phyloP scores from a whole-genome alignment of 2,888 invertebrate genomes.

The Tinea pellionella region DNA sequence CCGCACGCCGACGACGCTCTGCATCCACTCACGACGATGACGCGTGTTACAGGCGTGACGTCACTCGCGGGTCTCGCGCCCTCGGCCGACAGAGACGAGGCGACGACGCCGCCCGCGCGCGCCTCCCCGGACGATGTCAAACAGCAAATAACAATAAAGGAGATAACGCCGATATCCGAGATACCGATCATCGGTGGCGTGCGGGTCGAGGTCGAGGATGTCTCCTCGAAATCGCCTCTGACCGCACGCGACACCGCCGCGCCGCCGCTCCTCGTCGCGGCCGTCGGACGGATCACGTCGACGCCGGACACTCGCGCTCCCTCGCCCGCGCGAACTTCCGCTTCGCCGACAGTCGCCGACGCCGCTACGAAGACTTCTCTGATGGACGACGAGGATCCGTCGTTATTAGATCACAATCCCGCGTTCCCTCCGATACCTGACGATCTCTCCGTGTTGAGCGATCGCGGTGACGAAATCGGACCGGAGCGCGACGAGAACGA shows the following conservation, averaged over 20 bases:
- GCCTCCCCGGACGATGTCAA: constrained; percentile 32
- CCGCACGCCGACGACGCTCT: not conserved
- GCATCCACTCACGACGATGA: too few relatives aligned
- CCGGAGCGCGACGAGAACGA: constrained; percentile 44
- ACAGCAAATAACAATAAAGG: constrained; percentile 67
- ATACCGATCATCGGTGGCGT: constrained; percentile 55
- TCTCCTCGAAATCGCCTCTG: constrained; percentile 54
- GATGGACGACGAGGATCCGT: constrained; percentile 46
- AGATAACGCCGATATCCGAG: constrained; percentile 69
- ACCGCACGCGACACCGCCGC: constrained; percentile 38
- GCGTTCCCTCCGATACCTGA: constrained; percentile 60
- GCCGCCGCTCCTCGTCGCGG: not conserved
- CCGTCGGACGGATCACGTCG: not conserved
- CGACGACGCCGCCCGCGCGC: constrained; percentile 26
- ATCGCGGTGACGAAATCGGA: constrained; percentile 51
- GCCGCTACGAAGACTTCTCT: constrained; percentile 22
- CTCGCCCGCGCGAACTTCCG: not conserved
- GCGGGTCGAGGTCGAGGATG: constrained; percentile 59
- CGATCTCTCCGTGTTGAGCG: constrained; percentile 47
- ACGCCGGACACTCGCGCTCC: not conserved
- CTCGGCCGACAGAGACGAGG: too few relatives aligned
- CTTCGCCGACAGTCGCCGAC: not conserved
- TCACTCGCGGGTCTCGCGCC: constrained; percentile 36
- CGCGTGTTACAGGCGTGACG: constrained; percentile 54
- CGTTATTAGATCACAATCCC: constrained; percentile 49